These are phyloP conservation scores for Pseudolaguvia tuberculata DNA, from an alignment of 2,113 vertebrate species.

Conservation along the genomic window DNA sequence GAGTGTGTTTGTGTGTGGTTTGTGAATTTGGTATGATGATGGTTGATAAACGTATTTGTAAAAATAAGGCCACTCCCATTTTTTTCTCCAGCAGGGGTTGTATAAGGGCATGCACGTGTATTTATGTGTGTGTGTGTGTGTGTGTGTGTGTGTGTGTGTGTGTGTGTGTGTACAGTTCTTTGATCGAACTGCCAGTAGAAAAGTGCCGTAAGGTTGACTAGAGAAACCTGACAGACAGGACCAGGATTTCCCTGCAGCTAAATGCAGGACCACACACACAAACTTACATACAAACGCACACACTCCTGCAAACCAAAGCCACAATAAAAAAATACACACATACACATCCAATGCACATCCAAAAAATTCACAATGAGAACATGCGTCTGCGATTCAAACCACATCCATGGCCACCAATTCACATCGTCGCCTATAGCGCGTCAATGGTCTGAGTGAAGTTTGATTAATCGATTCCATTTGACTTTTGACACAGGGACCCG, in stretches of 20 bases:
- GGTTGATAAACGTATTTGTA: constrained; percentile 41
- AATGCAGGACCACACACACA: constrained; percentile 46
- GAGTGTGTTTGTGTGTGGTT: constrained; percentile 18
- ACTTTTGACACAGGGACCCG: constrained; percentile 70
- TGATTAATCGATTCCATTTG: constrained; percentile 59
- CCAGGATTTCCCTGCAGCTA: constrained; percentile 53
- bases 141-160: constrained; percentile 38
- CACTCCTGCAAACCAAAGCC: constrained; percentile 22
- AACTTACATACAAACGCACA: constrained; percentile 25
- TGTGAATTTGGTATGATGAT: constrained; percentile 31
- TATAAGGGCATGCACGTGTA: constrained; percentile 18
- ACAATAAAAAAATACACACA: constrained; percentile 20
- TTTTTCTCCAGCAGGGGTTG: constrained; percentile 39
- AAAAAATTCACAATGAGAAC: neutral
- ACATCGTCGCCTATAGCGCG: neutral
- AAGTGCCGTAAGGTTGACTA: constrained; percentile 56
- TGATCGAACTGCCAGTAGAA: constrained; percentile 60
- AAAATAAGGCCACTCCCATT: constrained; percentile 37
- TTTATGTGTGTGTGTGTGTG: constrained; percentile 38
- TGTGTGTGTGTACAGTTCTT: constrained; percentile 54
- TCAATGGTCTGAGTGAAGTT: neutral
- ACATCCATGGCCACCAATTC: constrained; percentile 13
- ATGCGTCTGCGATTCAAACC: neutral
- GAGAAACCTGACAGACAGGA: constrained; percentile 69
- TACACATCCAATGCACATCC: constrained; percentile 25